Base-by-base conservation (phyloP, 2,797 vertebrate genomes). In the Enteromius thamalakanensis region DNA sequence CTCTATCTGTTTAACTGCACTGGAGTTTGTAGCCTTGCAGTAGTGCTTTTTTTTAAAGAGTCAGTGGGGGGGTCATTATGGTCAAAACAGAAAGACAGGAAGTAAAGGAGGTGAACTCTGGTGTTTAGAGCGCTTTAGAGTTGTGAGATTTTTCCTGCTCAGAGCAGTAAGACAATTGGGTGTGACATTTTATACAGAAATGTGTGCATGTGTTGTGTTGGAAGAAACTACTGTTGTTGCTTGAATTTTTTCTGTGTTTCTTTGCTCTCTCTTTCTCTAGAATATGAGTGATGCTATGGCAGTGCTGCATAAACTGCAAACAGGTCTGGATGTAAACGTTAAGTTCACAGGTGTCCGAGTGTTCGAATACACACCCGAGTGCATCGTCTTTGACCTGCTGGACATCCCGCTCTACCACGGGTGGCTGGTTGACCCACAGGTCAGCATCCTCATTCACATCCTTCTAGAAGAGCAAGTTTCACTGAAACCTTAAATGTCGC, bases 231-330 rank as follows among this genome's bases (percentile, higher is more conserved):
- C 47, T 37, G 37, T 70, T 58, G 23, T 3, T 8, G 40, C 2
- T 10, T 67, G 9, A 37, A 40, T 37, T 37, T 58, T 32, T 37
- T 58, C 65, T 34, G 42, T 64, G 15, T n/a, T 14, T 14, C 15
- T 3, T 64, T 23, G 3, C 65, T 69, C 19, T 79, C 53, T 75
- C 51, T 81, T 65, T 81, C 5, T 80, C 10, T 70, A 99, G 98
- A 99, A 99, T 87, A 99, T 99, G 97, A 99, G 97, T 26, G 98
- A 99, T 82, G 98, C 98, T 84, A 99, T 99, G 97, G 97, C 97
- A 0, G 96, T 99, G 90, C 90, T 99, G 37, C 98, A 99, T 89
- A 99, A 99, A 91, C 93, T 99, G 49, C 98, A 99, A 92, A 99
- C 98, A 0, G 98, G 98, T 62, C 94, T 99, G 93, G 98, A 99